These are phyloP conservation scores for Leptinotarsa juncta DNA, from an alignment of 2,888 invertebrate genomes.

Conservation along the genomic window DNA sequence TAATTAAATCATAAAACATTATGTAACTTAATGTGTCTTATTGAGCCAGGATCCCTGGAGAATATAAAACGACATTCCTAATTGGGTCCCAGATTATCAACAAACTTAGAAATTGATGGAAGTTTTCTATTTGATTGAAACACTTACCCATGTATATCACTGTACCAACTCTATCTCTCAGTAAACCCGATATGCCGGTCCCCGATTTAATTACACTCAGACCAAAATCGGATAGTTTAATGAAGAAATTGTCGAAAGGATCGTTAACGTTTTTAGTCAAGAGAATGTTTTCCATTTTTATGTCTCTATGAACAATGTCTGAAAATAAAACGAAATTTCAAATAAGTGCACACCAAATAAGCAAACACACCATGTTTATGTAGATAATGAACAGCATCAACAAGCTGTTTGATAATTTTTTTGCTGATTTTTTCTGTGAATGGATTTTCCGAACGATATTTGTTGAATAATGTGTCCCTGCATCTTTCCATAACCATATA, in stretches of 20 bases:
- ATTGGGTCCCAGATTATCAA: no score
- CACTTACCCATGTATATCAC: constrained; percentile 69
- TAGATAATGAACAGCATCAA: constrained; percentile 64
- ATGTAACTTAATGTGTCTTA: no score
- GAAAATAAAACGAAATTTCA: constrained; percentile 34
- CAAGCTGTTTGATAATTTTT: constrained; percentile 61
- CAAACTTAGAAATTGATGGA: no score
- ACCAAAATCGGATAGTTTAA: constrained; percentile 72
- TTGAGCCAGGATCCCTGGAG: no score
- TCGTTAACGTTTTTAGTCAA: constrained; percentile 67
- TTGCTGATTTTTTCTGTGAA: constrained; percentile 61
- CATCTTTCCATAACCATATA: constrained; percentile 70
- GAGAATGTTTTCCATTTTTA: constrained; percentile 68
- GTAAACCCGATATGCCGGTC: constrained; percentile 67
- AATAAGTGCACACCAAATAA: no score
- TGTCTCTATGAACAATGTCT: constrained; percentile 68
- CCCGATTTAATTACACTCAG: constrained; percentile 68
- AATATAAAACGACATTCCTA: no score
- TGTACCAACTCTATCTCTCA: constrained; percentile 71
- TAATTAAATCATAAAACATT: no score
- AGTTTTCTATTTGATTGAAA: neutral
- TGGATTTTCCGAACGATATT: constrained; percentile 58
- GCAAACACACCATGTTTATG: constrained; percentile 63
- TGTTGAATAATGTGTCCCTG: constrained; percentile 65
- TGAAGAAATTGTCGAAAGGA: constrained; percentile 64